phyloP scores from a whole-genome alignment of 2,888 invertebrate genomes.

The Ferdinandea cuprea region DNA sequence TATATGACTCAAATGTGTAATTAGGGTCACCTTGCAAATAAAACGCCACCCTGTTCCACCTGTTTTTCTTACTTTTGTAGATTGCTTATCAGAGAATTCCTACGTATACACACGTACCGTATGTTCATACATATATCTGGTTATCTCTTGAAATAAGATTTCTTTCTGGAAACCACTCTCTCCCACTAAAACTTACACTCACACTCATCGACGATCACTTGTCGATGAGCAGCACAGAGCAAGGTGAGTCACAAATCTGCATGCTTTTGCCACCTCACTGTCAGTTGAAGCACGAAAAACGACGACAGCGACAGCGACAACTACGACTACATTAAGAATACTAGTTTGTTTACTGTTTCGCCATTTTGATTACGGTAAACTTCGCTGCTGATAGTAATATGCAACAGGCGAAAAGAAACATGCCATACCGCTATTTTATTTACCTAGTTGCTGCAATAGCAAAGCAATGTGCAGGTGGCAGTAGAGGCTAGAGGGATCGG shows the following conservation, averaged over 20 bases:
- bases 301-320: background rate
- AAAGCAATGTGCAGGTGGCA: constrained; percentile 55
- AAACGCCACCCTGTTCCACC: constrained; percentile 52
- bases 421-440: constrained; percentile 56
- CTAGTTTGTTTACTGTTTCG: constrained; percentile 70
- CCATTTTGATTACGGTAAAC: constrained; percentile 70
- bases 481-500: constrained; percentile 62
- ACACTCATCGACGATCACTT: constrained; percentile 16
- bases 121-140: background rate
- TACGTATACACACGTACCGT: no score
- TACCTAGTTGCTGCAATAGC: constrained; percentile 43
- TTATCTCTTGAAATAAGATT: background rate
- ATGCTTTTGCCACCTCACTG: constrained; percentile 23
- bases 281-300: constrained; percentile 12
- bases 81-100: constrained; percentile 34
- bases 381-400: constrained; percentile 43
- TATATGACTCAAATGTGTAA: constrained; percentile 60
- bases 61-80: constrained; percentile 24
- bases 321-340: constrained; percentile 38
- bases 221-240: constrained; percentile 34
- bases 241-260: constrained; percentile 50
- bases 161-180: constrained; percentile 25
- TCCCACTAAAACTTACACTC: constrained; percentile 15
- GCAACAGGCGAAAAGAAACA: constrained; percentile 65
- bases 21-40: constrained; percentile 66